phyloP scores from a whole-genome alignment of 2,797 vertebrate species.

The Crossoptilon crossoptilon region DNA sequence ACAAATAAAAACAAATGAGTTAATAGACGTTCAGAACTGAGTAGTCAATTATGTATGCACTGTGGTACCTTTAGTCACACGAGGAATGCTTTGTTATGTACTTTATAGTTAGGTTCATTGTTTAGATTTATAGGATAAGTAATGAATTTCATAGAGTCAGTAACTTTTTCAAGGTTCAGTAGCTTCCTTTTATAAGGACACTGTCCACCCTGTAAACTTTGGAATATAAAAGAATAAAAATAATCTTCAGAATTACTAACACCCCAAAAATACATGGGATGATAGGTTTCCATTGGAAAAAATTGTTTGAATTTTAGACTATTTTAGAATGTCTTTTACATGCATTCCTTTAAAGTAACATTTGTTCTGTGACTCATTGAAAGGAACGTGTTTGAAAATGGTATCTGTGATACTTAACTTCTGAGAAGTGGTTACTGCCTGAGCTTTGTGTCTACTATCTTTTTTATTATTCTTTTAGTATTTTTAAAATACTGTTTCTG shows the following conservation, averaged over 20 bases:
- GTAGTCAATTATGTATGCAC: background rate
- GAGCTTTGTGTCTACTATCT: background rate
- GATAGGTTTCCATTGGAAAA: background rate
- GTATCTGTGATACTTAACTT: background rate
- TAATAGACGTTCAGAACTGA: background rate
- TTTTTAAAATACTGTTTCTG: background rate
- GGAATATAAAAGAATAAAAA: background rate
- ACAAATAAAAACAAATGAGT: background rate
- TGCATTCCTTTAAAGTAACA: background rate
- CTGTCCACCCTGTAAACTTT: background rate
- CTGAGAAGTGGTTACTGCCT: background rate
- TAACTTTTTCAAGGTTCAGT: background rate
- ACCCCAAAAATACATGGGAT: background rate
- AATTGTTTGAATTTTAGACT: background rate
- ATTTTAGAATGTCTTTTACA: background rate
- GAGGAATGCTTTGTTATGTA: background rate
- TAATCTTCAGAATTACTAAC: background rate
- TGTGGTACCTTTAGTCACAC: background rate
- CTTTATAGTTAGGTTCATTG: background rate
- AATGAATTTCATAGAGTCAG: background rate
- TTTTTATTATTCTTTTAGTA: background rate
- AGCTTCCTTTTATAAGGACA: background rate
- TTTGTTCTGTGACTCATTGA: background rate
- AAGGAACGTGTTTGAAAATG: background rate
- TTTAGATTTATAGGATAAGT: background rate